Conservation (phyloP, 2,888 invertebrate species). For the Dolichopus griseipennis region DNA sequence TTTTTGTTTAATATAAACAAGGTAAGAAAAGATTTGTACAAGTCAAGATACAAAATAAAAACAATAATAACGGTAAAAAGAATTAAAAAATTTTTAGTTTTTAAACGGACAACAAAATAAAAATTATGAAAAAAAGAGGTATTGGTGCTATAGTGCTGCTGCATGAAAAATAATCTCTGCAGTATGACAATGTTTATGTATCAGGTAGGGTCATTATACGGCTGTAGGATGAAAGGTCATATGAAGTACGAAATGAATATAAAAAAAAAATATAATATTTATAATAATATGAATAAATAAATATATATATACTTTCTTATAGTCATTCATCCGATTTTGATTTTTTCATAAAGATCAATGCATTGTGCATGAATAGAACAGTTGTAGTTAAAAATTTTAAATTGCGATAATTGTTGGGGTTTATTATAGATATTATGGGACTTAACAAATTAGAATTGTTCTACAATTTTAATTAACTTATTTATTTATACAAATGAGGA, state of each 20-base stretch:
- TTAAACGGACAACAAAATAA: neutral
- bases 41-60: neutral
- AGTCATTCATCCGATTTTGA: too few species aligned
- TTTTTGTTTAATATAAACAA: too few species aligned
- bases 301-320: too few species aligned
- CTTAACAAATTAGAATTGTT: too few species aligned
- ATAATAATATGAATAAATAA: too few species aligned
- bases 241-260: neutral
- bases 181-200: slow-evolving; percentile 8
- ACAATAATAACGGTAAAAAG: neutral
- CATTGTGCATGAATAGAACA: too few species aligned
- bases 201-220: neutral
- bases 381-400: too few species aligned
- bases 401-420: too few species aligned
- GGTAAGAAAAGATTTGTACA: neutral
- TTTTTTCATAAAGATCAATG: too few species aligned
- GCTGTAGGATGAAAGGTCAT: neutral
- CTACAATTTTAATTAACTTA: too few species aligned
- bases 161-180: slow-evolving; percentile 9
- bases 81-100: neutral
- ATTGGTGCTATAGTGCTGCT: neutral
- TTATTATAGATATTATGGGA: too few species aligned
- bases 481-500: too few species aligned
- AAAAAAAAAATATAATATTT: neutral
- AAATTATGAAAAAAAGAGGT: neutral